phyloP scores from a whole-genome alignment of 2,797 vertebrate species.

The Columba guinea region DNA sequence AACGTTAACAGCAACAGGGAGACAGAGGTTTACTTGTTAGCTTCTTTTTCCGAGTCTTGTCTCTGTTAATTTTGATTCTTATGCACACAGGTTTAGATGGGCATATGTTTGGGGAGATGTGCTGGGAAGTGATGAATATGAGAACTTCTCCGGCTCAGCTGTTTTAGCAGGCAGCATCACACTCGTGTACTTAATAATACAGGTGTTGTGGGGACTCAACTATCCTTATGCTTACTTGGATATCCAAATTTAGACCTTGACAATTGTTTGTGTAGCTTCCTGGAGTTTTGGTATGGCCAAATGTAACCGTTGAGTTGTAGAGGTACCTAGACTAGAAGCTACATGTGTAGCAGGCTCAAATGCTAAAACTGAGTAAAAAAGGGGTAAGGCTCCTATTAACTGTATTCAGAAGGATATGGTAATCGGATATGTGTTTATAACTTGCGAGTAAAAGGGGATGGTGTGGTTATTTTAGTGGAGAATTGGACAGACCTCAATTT shows the following conservation, averaged over 20 bases:
- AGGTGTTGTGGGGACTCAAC: not conserved
- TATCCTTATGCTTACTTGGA: not conserved
- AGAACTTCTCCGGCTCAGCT: not conserved
- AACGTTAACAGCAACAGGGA: not conserved
- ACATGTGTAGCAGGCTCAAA: not conserved
- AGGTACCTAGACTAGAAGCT: not conserved
- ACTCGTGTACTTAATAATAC: not conserved
- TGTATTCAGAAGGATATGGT: not conserved
- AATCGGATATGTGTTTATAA: fast-evolving
- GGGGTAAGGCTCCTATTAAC: not conserved
- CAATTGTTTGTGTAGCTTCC: not conserved
- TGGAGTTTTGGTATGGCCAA: not conserved
- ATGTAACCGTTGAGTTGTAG: not conserved
- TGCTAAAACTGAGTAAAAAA: not conserved
- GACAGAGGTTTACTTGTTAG: not conserved
- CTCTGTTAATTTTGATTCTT: not conserved
- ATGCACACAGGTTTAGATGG: not conserved
- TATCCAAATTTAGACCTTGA: constrained; percentile 20
- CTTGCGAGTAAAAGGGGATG: not conserved
- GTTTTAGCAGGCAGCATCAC: not conserved
- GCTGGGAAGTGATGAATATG: not conserved
- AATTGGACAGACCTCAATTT: not conserved
- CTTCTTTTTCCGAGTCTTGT: not conserved
- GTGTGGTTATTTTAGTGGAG: too few relatives aligned
- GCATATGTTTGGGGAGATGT: not conserved